These are phyloP conservation scores for Drosophila sordidula DNA, from an alignment of 2,888 invertebrate species.

Conservation along the genomic window DNA sequence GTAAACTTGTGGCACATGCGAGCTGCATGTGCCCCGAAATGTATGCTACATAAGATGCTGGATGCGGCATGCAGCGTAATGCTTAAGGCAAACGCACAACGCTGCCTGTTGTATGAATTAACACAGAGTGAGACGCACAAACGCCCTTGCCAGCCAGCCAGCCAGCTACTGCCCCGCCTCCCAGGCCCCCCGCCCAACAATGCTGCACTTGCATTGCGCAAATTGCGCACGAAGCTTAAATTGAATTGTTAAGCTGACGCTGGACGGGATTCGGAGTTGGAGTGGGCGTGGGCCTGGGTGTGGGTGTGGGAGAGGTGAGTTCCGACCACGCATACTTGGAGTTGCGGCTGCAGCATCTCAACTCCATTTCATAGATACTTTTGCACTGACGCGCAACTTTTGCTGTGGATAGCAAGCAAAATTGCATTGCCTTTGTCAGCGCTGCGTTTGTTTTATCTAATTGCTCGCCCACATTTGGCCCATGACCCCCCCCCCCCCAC, in stretches of 20 bases:
- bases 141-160: conserved; percentile 22
- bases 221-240: conserved; percentile 80
- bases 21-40: conserved; percentile 16
- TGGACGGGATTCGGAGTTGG: conserved; percentile 6
- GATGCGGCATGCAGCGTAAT: conserved; percentile 19
- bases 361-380: conserved; percentile 75
- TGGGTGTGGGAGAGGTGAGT: background rate
- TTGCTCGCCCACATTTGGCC: conserved; percentile 49
- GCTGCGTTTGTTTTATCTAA: conserved; percentile 80
- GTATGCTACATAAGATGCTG: conserved; percentile 33
- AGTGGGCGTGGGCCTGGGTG: background rate
- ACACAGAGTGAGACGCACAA: conserved; percentile 63
- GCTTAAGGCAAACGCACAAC: conserved; percentile 28
- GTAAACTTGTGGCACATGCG: conserved; percentile 17
- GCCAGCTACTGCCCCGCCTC: background rate
- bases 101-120: conserved; percentile 75
- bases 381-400: conserved; percentile 71
- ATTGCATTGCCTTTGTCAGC: conserved; percentile 82
- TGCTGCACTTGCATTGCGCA: conserved; percentile 57
- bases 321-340: conserved; percentile 71
- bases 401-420: conserved; percentile 73
- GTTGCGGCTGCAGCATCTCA: conserved; percentile 63
- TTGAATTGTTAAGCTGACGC: conserved; percentile 69
- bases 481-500: background rate
- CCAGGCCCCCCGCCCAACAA: background rate